Base-by-base conservation (phyloP, 2,797 vertebrate species). In the Lagorchestes hirsutus region DNA sequence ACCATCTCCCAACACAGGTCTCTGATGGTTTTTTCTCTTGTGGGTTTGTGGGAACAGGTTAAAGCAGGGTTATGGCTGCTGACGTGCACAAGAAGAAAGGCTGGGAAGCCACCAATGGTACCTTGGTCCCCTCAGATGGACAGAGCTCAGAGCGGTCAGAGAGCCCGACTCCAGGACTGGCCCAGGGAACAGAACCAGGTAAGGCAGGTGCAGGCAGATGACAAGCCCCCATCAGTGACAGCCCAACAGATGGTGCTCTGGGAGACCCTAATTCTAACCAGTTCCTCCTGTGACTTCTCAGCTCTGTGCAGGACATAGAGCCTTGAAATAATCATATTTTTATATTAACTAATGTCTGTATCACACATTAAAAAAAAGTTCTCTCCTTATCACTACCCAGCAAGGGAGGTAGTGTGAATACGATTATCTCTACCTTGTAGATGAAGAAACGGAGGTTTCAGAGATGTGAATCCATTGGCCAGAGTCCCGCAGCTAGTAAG, bases 121-220 rank as follows among this genome's bases (percentile, higher is more conserved):
- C 97, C 1, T 98, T 99, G 98, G 98, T 98, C 0, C 99, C 99
- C 0, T 98, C 98, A 74, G 99, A 99, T 91, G 99, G 97, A 96
- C 99, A 99, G 87, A 99, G 98, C 18, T 10, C 87, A 0, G 99
- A 99, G 50, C 98, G 99, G 96, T 99, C 99, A 0, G 99, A 99
- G 59, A 99, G 99, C 98, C 99, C 99, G 90, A 99, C 99, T 0
- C 99, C 99, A 0, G 99, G 99, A 50, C 98, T 99, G 98, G 99
- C 99, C 5, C 99, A 99, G 97, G 99, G 99, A 93, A 99, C 99
- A 0, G 99, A 99, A 97, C 99, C 99, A 98, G 99, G 99, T 99
- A 98, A 96, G 95, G 91, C 34, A 91, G 96, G 29, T 28, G 46
- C 13, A 16, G 24, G 46, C 13, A 50, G 40, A 57, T 40, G 46